phyloP scores from a whole-genome alignment of 1,140 invertebrate species.

The Onthophagus taurus region DNA sequence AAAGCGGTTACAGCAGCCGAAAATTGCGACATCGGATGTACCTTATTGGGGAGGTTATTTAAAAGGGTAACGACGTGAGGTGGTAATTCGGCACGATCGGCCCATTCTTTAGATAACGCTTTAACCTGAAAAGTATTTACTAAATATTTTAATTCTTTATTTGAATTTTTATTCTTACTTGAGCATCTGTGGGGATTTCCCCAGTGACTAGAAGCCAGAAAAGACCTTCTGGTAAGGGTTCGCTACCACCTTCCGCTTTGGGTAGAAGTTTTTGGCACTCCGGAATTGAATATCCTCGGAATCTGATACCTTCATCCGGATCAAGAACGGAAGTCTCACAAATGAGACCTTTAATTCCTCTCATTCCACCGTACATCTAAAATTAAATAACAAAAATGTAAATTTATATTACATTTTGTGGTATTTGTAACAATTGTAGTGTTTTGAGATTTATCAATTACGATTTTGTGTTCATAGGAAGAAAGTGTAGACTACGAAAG shows the following conservation, averaged over 20 bases:
- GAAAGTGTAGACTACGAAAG: too few relatives aligned
- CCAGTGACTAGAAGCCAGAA: constrained; percentile 86
- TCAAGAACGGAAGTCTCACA: constrained; percentile 86
- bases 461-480: too few relatives aligned
- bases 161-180: too few relatives aligned
- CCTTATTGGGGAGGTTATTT: constrained; percentile 71
- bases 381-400: too few relatives aligned
- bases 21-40: constrained; percentile 87
- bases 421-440: too few relatives aligned
- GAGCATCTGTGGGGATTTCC: constrained; percentile 68
- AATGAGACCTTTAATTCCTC: constrained; percentile 80
- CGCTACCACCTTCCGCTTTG: constrained; percentile 63
- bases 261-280: constrained; percentile 83
- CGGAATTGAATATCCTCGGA: constrained; percentile 82
- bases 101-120: constrained; percentile 76
- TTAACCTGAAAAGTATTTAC: constrained; percentile 41
- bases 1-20: constrained; percentile 73
- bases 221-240: constrained; percentile 81
- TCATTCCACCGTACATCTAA: constrained; percentile 88
- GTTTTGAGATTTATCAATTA: too few relatives aligned
- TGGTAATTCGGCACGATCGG: constrained; percentile 69
- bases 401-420: too few relatives aligned
- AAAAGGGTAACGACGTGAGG: constrained; percentile 81
- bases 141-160: too few relatives aligned
- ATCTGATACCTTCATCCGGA: constrained; percentile 81